A percentile compares a stretch with the other conserved stretches of the same genome.
phyloP scores from a whole-genome alignment of 2,888 invertebrate species.

The Apotomis betuletana region DNA sequence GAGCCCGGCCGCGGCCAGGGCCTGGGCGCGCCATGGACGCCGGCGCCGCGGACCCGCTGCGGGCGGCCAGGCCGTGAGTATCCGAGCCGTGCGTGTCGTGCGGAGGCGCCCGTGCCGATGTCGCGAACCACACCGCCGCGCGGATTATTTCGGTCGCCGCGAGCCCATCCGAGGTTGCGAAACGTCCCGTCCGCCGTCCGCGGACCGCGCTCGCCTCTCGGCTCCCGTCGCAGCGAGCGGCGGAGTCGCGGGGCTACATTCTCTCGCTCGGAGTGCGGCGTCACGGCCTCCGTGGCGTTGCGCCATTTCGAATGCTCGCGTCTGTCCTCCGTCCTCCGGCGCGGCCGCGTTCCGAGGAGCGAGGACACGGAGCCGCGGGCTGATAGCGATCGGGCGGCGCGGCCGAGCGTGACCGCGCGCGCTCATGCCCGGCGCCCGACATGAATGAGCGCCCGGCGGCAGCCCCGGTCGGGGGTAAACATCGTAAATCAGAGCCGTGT shows the following conservation, averaged over 20 bases:
- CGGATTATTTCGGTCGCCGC: conserved; percentile 77
- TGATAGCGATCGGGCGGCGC: conserved; percentile 73
- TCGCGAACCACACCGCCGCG: conserved; percentile 43
- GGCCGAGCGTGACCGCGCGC: conserved; percentile 76
- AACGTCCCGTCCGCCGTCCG: conserved; percentile 69
- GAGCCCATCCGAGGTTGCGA: conserved; percentile 78
- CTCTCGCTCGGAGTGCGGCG: conserved; percentile 76
- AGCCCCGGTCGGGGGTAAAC: conserved; percentile 57
- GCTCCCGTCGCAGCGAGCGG: conserved; percentile 55
- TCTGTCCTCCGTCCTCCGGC: conserved; percentile 54
- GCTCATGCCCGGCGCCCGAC: conserved; percentile 37
- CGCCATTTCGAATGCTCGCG: conserved; percentile 78
- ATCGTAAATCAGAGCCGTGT: conserved; percentile 74
- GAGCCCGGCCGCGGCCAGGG: conserved; percentile 81
- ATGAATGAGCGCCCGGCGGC: conserved; percentile 44
- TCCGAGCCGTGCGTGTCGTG: conserved; percentile 56
- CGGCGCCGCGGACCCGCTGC: conserved; percentile 80
- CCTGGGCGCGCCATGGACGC: conserved; percentile 81
- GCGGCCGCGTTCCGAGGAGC: conserved; percentile 62
- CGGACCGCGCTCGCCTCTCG: conserved; percentile 68
- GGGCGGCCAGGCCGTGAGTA: conserved; percentile 83
- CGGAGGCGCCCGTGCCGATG: conserved; percentile 41
- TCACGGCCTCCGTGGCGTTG: conserved; percentile 81
- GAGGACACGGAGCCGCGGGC: conserved; percentile 66
- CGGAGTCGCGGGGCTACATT: conserved; percentile 71